Evolutionary conservation across 2,113 vertebrate genomes (phyloP).

Genomic region (Andinoacara biseriatus): DNA sequence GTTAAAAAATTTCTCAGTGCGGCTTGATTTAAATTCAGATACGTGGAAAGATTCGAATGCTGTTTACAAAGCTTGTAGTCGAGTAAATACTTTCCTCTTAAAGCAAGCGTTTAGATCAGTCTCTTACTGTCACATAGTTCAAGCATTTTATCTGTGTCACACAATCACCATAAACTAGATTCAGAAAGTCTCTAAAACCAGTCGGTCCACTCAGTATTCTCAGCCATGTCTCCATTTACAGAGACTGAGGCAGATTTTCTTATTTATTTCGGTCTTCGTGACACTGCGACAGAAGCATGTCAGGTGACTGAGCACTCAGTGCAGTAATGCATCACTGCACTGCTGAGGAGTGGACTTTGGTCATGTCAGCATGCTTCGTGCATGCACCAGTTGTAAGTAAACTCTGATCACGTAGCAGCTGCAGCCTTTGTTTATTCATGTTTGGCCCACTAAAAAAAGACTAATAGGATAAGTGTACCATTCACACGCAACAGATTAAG

Average conservation of each 20-base stretch:
- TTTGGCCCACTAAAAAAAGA: slow-evolving; percentile 1
- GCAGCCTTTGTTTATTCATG: background rate
- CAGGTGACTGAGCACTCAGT: background rate
- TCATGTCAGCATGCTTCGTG: background rate
- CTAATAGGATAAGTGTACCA: background rate
- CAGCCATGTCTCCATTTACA: background rate
- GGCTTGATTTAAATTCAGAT: background rate
- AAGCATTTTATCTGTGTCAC: background rate
- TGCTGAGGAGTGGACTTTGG: background rate
- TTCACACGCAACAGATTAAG: background rate
- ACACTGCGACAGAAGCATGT: slow-evolving; percentile 14
- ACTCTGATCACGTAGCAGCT: background rate
- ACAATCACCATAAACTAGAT: background rate
- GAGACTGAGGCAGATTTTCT: background rate
- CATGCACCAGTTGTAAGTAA: background rate
- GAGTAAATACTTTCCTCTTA: background rate
- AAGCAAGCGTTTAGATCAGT: background rate
- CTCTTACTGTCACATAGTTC: background rate
- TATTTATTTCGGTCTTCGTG: background rate
- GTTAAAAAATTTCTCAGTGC: background rate
- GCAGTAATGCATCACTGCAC: background rate
- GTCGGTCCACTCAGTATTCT: background rate
- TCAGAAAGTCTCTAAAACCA: background rate
- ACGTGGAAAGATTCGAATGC: background rate
- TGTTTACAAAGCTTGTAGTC: background rate